phyloP scores from a whole-genome alignment of 2,113 vertebrate species.

The Colius striatus region DNA sequence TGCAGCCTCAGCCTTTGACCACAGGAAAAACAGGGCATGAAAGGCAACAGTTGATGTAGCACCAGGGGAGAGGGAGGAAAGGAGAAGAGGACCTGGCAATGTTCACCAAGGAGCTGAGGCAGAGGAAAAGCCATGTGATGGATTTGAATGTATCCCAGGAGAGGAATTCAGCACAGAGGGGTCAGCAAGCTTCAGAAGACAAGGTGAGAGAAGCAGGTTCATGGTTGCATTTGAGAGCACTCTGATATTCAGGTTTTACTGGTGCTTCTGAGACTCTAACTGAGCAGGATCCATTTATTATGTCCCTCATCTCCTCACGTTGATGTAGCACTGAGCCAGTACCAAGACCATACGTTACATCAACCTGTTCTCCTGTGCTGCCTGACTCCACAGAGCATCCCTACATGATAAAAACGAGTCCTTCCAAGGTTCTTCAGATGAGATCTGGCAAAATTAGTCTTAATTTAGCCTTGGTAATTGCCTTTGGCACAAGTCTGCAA shows the following conservation, averaged over 20 bases:
- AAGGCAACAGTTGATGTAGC: neutral
- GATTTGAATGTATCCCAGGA: neutral
- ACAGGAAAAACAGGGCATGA: neutral
- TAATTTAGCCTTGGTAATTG: constrained; percentile 50
- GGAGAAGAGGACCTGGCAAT: neutral
- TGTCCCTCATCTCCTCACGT: neutral
- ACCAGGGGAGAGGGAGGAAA: neutral
- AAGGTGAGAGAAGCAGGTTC: neutral
- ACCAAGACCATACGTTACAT: neutral
- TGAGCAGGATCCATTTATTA: neutral
- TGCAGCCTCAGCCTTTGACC: neutral
- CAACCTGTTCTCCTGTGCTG: neutral
- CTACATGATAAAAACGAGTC: neutral
- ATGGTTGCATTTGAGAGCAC: neutral
- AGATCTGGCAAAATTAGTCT: constrained; percentile 44
- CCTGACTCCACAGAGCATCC: neutral
- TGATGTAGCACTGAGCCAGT: neutral
- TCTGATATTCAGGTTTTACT: neutral
- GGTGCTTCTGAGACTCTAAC: neutral
- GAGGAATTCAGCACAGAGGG: neutral
- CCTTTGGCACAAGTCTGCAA: constrained; percentile 38
- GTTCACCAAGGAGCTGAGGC: neutral
- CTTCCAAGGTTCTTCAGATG: constrained; percentile 35
- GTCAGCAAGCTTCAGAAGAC: neutral
- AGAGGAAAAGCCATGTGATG: neutral